phyloP scores from a whole-genome alignment of 2,113 vertebrate genomes.

The Eulemur macaco region DNA sequence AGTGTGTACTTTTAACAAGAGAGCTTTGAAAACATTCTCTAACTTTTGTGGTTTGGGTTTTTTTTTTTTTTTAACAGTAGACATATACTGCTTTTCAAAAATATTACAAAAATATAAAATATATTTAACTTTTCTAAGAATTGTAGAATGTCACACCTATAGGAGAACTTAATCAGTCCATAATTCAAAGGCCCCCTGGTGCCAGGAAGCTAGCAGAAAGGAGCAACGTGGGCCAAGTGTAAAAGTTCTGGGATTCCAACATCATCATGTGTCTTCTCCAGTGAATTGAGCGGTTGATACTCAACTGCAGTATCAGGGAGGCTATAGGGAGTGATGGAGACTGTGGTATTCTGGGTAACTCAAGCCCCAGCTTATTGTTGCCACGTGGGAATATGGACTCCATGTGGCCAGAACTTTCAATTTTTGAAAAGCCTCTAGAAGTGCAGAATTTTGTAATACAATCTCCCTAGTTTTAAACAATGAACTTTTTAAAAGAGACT shows the following conservation, averaged over 20 bases:
- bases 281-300: rapidly evolving
- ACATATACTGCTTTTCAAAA: background rate
- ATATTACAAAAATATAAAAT: background rate
- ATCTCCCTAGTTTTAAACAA: background rate
- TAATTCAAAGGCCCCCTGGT: background rate
- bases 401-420: background rate
- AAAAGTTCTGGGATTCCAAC: rapidly evolving
- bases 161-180: background rate
- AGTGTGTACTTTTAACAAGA: background rate
- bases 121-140: background rate
- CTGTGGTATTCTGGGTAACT: background rate
- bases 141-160: background rate
- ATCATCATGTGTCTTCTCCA: too few species aligned
- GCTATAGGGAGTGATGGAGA: background rate
- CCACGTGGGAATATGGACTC: background rate
- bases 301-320: rapidly evolving
- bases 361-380: background rate
- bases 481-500: too few species aligned
- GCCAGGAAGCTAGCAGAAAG: background rate
- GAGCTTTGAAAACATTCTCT: background rate
- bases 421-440: background rate
- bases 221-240: rapidly evolving
- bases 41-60: too few species aligned
- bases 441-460: background rate
- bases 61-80: background rate